Conservation (phyloP, 2,797 vertebrate species). For the Calcarius lapponicus region DNA sequence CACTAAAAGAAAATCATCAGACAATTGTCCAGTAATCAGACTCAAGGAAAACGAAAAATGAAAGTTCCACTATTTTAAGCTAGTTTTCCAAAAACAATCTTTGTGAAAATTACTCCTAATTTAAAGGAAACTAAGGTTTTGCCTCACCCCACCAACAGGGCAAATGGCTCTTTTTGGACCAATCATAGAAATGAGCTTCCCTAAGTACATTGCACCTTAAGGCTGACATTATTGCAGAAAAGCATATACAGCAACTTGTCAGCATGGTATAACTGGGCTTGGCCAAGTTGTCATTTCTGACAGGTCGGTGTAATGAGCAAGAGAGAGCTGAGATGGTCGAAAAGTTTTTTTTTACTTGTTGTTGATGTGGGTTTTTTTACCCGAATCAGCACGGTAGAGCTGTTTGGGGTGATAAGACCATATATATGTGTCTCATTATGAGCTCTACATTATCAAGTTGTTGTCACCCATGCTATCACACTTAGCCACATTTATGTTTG, state of each 20-base stretch:
- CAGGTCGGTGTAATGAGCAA: slow-evolving; percentile 79
- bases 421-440: slow-evolving; percentile 72
- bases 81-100: slow-evolving; percentile 59
- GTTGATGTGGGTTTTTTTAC: slow-evolving; percentile 10
- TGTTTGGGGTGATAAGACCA: slow-evolving; percentile 74
- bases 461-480: slow-evolving; percentile 61
- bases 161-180: slow-evolving; percentile 65
- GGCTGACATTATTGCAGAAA: slow-evolving; percentile 75
- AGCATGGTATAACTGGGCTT: slow-evolving; percentile 77
- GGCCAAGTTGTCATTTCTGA: slow-evolving; percentile 82
- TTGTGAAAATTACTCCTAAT: slow-evolving; percentile 67
- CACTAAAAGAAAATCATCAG: slow-evolving; percentile 11
- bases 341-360: slow-evolving; percentile 35
- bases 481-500: slow-evolving; percentile 61
- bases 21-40: slow-evolving; percentile 24
- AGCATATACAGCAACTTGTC: slow-evolving; percentile 77
- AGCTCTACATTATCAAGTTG: slow-evolving; percentile 67
- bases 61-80: slow-evolving; percentile 10
- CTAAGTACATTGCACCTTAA: slow-evolving; percentile 74
- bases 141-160: slow-evolving; percentile 41
- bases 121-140: slow-evolving; percentile 62
- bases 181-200: slow-evolving; percentile 74
- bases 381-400: slow-evolving; percentile 75
- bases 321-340: slow-evolving; percentile 75
- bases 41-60: not conserved